phyloP scores from a whole-genome alignment of 2,113 vertebrate genomes.

The Sceloporus tristichus region DNA sequence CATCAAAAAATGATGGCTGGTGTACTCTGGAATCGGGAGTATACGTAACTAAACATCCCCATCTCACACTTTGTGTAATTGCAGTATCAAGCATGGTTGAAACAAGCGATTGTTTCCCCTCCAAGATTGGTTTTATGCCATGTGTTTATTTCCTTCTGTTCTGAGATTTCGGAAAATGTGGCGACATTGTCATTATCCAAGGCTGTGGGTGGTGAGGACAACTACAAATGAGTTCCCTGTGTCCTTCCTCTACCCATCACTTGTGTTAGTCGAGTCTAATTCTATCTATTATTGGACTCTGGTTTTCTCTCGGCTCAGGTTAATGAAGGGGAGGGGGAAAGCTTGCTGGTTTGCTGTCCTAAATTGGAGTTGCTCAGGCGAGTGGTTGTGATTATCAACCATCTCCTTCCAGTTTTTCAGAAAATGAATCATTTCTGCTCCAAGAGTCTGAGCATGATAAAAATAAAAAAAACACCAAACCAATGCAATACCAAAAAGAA shows the following conservation, averaged over 20 bases:
- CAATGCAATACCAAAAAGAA: neutral
- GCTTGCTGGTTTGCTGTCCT: no score
- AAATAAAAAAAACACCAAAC: neutral
- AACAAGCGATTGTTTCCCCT: neutral
- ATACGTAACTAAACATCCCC: neutral
- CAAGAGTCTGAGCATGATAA: neutral
- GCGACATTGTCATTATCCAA: slow-evolving; percentile 5
- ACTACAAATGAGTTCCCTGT: neutral
- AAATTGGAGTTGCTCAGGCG: neutral
- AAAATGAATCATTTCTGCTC: neutral
- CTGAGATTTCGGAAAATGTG: slow-evolving; percentile 4
- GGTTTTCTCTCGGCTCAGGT: neutral
- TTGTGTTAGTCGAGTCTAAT: neutral
- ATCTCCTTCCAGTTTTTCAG: neutral
- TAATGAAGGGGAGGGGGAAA: neutral
- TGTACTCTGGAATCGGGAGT: neutral
- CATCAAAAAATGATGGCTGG: neutral
- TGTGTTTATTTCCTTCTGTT: neutral
- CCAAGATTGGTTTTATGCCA: neutral
- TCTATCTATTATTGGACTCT: neutral
- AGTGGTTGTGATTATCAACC: neutral
- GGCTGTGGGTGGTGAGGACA: slow-evolving; percentile 5
- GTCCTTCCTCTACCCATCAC: neutral
- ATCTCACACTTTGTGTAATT: no score
- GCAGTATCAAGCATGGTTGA: no score